Evolutionary conservation across 1,140 invertebrate genomes (phyloP), one percentile per base, ranked within the genome.

Genomic region (Pinna nobilis): DNA sequence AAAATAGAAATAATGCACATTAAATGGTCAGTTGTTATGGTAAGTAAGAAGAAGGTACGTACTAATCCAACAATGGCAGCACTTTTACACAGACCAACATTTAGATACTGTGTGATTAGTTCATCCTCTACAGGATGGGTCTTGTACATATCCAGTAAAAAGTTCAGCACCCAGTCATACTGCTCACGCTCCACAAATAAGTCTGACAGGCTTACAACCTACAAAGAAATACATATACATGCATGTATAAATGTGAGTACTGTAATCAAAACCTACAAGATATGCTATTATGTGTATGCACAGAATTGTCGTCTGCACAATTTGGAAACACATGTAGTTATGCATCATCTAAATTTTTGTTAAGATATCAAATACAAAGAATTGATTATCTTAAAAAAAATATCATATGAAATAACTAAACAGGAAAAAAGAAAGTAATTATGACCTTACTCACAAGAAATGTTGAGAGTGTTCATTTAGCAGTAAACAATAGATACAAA

Each of bases 131-230:
- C 66, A 1, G 91, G 90, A 81, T 94, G 93, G 28, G 82, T 84
- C 74, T 91, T 92, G n/a, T 91, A 89, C 2, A 95, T 85, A 47
- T 93, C 92, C 41, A 94, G 78, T 78, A 93, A 92, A 0, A 90
- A 90, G 65, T 93, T 91, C 51, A 94, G 84, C 92, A 95, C 93
- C 94, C 93, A 94, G 74, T 92, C 90, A 85, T 92, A 94, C 83
- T 95, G 94, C 1, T 90, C 86, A 70, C 90, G 88, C 74, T 94
- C 93, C 3, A 91, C 91, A 83, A 94, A 94, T 47, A 95, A 82
- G 80, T 95, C 94, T 0, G 93, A 94, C 59, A 94, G 70, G 47
- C 83, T 90, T 4, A 91, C 90, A 37, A 93, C 78, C 69, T 86
- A 75, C 35, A 78, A 77, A 68, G 35, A 18, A 15, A 18, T 44